A percentile compares a stretch with the other conserved stretches of the same genome.
Conservation (phyloP, 2,113 vertebrate species). For the Pipa parva region DNA sequence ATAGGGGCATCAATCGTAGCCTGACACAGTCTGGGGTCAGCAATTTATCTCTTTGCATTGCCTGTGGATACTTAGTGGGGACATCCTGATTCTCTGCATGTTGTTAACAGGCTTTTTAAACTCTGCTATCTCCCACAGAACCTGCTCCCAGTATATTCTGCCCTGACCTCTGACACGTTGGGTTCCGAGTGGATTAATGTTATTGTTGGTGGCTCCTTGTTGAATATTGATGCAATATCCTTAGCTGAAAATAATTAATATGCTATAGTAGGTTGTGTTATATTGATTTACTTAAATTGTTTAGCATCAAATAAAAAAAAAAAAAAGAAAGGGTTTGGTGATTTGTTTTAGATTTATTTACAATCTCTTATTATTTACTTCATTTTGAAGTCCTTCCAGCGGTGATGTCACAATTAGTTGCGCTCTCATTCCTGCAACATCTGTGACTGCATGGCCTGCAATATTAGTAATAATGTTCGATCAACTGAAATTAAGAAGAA, state of each 20-base stretch:
- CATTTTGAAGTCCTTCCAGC: no score
- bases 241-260: not conserved
- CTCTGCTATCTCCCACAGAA: constrained; percentile 64
- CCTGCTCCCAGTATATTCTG: constrained; percentile 47
- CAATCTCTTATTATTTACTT: no score
- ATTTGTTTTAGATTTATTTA: no score
- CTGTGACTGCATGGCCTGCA: no score
- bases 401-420: no score
- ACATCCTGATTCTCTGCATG: constrained; percentile 84
- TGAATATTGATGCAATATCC: constrained; percentile 15
- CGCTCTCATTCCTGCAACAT: no score
- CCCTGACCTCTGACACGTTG: constrained; percentile 9
- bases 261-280: no score
- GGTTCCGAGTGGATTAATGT: not conserved
- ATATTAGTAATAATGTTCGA: no score
- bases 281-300: no score
- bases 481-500: no score
- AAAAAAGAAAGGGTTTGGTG: no score
- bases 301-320: no score
- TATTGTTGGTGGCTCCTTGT: rapidly evolving
- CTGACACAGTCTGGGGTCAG: constrained; percentile 93
- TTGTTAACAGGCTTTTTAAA: constrained; percentile 84
- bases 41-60: constrained; percentile 97
- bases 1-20: constrained; percentile 99
- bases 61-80: constrained; percentile 85